Percentiles rank a stretch among this genome's conserved stretches.
Evolutionary conservation across 2,797 vertebrate genomes (phyloP).

Genomic region (Amblyraja radiata): DNA sequence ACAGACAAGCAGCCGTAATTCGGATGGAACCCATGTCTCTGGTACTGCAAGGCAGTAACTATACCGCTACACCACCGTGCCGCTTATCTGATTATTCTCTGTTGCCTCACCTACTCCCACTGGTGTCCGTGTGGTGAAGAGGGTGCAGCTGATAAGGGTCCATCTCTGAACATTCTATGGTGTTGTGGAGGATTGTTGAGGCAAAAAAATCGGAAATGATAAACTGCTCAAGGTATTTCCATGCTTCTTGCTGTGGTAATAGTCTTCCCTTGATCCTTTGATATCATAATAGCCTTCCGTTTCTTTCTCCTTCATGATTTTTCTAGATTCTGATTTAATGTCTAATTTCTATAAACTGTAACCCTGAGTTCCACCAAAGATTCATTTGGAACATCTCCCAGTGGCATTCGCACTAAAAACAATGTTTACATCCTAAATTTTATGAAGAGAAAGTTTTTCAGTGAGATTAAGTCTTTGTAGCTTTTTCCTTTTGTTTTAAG

Average conservation of each 20-base stretch:
- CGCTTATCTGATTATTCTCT: background rate
- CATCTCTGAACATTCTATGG: slow-evolving; percentile 76
- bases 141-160: slow-evolving; percentile 70
- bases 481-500: background rate
- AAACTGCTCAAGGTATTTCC: slow-evolving; percentile 75
- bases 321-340: background rate
- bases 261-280: slow-evolving; percentile 70
- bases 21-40: no score
- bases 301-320: background rate
- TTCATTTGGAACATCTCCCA: background rate
- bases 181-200: slow-evolving; percentile 77
- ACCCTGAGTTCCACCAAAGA: background rate
- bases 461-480: background rate
- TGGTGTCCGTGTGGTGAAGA: slow-evolving; percentile 77
- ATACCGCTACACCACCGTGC: no score
- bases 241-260: slow-evolving; percentile 69
- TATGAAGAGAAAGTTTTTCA: background rate
- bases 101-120: slow-evolving; percentile 80
- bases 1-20: no score
- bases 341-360: background rate
- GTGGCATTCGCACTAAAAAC: background rate
- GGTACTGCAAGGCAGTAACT: no score
- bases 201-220: slow-evolving; percentile 87
- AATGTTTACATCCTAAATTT: background rate
- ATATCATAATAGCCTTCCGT: background rate